phyloP scores from a whole-genome alignment of 2,888 invertebrate genomes.

The Hylaea fasciaria region DNA sequence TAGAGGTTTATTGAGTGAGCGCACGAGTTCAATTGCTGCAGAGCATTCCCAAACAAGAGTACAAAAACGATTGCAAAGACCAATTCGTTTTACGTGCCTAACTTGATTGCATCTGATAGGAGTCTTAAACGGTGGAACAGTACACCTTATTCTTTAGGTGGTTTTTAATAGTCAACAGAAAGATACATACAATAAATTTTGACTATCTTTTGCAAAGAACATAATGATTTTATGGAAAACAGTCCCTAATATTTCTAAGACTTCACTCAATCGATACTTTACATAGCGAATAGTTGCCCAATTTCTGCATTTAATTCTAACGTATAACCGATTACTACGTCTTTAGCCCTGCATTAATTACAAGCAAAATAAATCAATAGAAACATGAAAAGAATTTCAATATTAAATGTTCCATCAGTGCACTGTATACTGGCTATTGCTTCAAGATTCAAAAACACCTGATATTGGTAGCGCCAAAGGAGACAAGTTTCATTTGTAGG shows the following conservation, averaged over 20 bases:
- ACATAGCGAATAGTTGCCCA: no score
- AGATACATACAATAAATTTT: no score
- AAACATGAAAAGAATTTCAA: background rate
- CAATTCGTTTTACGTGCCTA: background rate
- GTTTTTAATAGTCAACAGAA: no score
- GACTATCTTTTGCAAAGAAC: no score
- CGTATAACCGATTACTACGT: no score
- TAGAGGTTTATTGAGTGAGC: constrained; percentile 15
- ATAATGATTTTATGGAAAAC: no score
- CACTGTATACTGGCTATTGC: background rate
- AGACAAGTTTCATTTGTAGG: no score
- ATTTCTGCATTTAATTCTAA: no score
- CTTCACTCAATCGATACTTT: no score
- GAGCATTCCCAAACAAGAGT: constrained; percentile 1
- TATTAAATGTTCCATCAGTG: constrained; percentile 3
- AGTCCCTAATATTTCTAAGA: no score
- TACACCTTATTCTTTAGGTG: no score
- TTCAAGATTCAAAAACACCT: constrained; percentile 21
- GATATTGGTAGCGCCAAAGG: constrained; percentile 11
- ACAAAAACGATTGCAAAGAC: constrained; percentile 4
- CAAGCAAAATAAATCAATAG: background rate
- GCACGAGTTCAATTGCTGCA: constrained; percentile 12
- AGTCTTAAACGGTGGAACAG: background rate
- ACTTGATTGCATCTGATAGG: constrained; percentile 2
- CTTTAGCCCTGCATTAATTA: background rate